Conservation (phyloP, 2,113 vertebrate genomes). For the Falcunculus frontatus region DNA sequence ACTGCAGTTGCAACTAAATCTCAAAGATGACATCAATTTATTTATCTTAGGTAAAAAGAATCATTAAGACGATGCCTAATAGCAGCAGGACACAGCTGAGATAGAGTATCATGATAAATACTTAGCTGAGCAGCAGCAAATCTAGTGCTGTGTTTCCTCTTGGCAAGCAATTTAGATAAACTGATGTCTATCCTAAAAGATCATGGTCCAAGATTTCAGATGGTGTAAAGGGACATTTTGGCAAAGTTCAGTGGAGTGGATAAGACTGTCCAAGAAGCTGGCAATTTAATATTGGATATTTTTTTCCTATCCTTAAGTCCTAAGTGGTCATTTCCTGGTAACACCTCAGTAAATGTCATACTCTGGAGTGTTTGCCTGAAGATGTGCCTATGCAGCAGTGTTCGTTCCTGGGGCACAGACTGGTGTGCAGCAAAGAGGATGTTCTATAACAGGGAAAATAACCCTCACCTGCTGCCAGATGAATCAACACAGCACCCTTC, state of each 20-base stretch:
- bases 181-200: not conserved
- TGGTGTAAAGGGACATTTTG: not conserved
- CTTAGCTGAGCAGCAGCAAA: not conserved
- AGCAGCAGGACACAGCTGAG: not conserved
- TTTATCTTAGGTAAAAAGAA: not conserved
- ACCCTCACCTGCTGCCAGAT: not conserved
- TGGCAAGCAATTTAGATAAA: not conserved
- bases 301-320: not conserved
- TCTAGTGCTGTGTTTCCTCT: not conserved
- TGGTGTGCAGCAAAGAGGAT: not conserved
- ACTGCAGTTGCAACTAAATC: not conserved
- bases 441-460: not conserved
- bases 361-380: not conserved
- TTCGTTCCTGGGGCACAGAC: not conserved
- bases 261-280: not conserved
- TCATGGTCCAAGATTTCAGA: not conserved
- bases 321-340: not conserved
- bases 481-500: not conserved
- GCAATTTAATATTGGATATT: not conserved
- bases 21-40: not conserved
- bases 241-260: not conserved
- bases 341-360: not conserved
- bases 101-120: not conserved
- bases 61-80: not conserved
- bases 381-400: not conserved